phyloP scores from a whole-genome alignment of 2,888 invertebrate genomes.

The Chalcosyrphus nemorum region DNA sequence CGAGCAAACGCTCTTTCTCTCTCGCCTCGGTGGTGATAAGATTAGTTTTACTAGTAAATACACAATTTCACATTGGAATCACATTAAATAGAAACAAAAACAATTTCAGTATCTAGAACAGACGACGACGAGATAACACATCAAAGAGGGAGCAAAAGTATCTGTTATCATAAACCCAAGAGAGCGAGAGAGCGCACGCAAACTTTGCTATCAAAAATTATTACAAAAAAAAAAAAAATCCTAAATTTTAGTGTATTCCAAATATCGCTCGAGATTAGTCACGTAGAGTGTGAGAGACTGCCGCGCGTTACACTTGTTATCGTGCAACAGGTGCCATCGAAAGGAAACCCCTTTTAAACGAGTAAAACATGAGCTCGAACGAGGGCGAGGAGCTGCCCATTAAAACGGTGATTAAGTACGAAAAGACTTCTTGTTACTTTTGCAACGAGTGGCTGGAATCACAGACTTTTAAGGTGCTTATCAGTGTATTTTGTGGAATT shows the following conservation, averaged over 20 bases:
- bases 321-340: not conserved
- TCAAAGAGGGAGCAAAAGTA: constrained; percentile 41
- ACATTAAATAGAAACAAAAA: constrained; percentile 13
- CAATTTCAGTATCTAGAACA: constrained; percentile 41
- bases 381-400: constrained; percentile 64
- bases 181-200: not conserved
- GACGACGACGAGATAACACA: constrained; percentile 52
- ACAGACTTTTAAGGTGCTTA: constrained; percentile 85
- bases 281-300: constrained; percentile 1
- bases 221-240: constrained; percentile 8
- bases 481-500: constrained; percentile 5
- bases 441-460: constrained; percentile 86
- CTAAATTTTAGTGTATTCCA: constrained; percentile 48
- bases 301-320: not conserved
- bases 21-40: constrained; percentile 5
- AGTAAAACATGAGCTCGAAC: constrained; percentile 41
- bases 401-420: constrained; percentile 80
- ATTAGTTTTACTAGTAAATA: not conserved
- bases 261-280: constrained; percentile 43
- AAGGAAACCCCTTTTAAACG: not conserved
- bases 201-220: constrained; percentile 37
- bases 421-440: constrained; percentile 86
- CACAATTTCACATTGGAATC: not conserved
- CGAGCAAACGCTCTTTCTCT: not conserved
- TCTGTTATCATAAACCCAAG: constrained; percentile 29